Evolutionary conservation across 2,888 invertebrate genomes (phyloP).

Genomic region (Molanna angustata): DNA sequence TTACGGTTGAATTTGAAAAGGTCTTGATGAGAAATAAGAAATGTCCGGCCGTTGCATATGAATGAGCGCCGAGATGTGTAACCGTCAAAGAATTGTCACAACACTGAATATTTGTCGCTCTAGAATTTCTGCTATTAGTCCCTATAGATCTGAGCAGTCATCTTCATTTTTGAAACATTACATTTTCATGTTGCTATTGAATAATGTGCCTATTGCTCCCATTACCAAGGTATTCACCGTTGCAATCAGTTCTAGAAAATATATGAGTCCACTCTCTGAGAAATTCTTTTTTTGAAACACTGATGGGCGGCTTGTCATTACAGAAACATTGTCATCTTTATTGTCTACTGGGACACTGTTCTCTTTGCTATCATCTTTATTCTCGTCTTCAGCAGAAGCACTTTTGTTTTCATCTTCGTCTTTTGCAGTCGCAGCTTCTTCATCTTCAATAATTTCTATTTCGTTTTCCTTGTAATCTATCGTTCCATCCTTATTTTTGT

Average conservation of each 20-base stretch:
- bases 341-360: slow-evolving; percentile 23
- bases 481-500: slow-evolving; percentile 8
- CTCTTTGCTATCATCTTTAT: slow-evolving; percentile 29
- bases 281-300: slow-evolving; percentile 2
- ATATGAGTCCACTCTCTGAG: slow-evolving; percentile 17
- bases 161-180: too few relatives aligned
- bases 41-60: too few relatives aligned
- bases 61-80: too few relatives aligned
- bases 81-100: too few relatives aligned
- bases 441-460: slow-evolving; percentile 20
- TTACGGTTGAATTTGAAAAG: too few relatives aligned
- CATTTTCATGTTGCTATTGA: slow-evolving; percentile 2
- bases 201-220: slow-evolving; percentile 1
- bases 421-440: slow-evolving; percentile 14
- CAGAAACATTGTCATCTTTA: slow-evolving; percentile 2
- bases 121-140: too few relatives aligned
- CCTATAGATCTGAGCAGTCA: too few relatives aligned
- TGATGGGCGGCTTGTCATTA: slow-evolving; percentile 1
- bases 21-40: too few relatives aligned
- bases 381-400: slow-evolving; percentile 33
- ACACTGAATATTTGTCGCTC: too few relatives aligned
- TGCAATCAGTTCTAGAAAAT: slow-evolving; percentile 42
- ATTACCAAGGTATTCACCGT: slow-evolving; percentile 39
- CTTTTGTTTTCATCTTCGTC: slow-evolving; percentile 32
- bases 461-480: slow-evolving; percentile 26